Evolutionary conservation across 2,797 vertebrate species (phyloP), one percentile per base, ranked within the genome.

Genomic region (Poecilia wingei): DNA sequence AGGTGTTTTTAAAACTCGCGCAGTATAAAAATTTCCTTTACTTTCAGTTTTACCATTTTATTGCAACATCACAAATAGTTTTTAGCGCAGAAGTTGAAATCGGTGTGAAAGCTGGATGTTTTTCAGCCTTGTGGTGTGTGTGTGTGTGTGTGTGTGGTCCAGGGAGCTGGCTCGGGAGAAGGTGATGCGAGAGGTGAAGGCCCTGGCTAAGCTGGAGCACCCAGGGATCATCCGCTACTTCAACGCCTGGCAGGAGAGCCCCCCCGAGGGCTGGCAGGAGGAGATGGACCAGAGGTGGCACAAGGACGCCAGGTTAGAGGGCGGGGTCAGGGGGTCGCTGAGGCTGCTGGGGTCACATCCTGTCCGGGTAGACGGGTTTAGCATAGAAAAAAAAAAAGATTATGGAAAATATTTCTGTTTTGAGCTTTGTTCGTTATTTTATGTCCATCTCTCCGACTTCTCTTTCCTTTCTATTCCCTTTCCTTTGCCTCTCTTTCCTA

Each of bases 111-210:
- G 25, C n/a, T 6, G 41, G 5, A 46, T 45, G 68, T 71, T n/a
- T 61, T 61, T 45, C 25, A 46, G 28, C 74, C 41, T 13, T 12
- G n/a, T 25, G 49, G 41, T 43, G 41, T 43, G 14, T 46, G 39
- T n/a, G 7, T 1, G 8, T 79, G 41, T 45, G 43, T 25, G 9
- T 2, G 10, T 77, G n/a, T 20, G 2, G 0, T 68, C n/a, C 77
- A 99, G 98, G 89, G 97, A 98, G 76, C 85, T 98, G 90, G 98
- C 98, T 46, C 96, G 98, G 47, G 98, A 99, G 86, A 99, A 99
- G 92, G 98, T 99, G 84, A 99, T 99, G 98, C 88, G 98, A 39
- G 98, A 99, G 84, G 98, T 99, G 53, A 99, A 99, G 92, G 98
- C 98, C 0, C 90, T 99, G 72, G 98, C 98, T 51, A 99, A 99